These are phyloP conservation scores for Epirrhoe alternata DNA, from an alignment of 2,888 invertebrate species.

Conservation along the genomic window DNA sequence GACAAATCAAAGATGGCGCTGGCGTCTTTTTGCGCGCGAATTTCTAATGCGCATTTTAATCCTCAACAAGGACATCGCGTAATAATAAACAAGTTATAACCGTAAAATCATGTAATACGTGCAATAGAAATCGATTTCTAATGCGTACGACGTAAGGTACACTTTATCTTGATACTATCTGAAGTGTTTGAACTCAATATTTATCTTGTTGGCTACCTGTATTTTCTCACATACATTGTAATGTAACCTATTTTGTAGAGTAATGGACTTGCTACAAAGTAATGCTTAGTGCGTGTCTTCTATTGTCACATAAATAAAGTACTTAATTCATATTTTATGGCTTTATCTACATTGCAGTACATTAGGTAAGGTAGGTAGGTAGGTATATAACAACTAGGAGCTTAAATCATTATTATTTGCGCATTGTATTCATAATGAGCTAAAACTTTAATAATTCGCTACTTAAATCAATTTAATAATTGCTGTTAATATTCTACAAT, in stretches of 20 bases:
- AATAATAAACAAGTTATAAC: conserved; percentile 25
- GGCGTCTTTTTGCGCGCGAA: conserved; percentile 35
- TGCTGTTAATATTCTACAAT: too few relatives aligned
- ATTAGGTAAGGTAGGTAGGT: too few relatives aligned
- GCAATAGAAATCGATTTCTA: conserved; percentile 9
- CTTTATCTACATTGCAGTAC: too few relatives aligned
- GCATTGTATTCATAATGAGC: too few relatives aligned
- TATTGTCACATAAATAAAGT: too few relatives aligned
- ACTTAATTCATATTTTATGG: too few relatives aligned
- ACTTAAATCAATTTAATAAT: too few relatives aligned
- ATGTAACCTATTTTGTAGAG: background rate
- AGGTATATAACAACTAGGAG: too few relatives aligned
- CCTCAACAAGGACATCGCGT: conserved; percentile 22
- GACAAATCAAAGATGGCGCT: conserved; percentile 21
- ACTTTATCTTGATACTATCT: background rate
- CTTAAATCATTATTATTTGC: too few relatives aligned
- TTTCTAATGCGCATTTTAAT: conserved; percentile 38
- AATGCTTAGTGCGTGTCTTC: too few relatives aligned
- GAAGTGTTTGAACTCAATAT: background rate
- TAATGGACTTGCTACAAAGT: too few relatives aligned
- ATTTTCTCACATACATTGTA: background rate
- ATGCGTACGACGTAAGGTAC: background rate
- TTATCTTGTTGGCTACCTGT: background rate
- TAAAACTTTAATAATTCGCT: too few relatives aligned
- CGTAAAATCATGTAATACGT: background rate